Conservation (phyloP, 2,797 vertebrate species). For the Cossypha polioptera region DNA sequence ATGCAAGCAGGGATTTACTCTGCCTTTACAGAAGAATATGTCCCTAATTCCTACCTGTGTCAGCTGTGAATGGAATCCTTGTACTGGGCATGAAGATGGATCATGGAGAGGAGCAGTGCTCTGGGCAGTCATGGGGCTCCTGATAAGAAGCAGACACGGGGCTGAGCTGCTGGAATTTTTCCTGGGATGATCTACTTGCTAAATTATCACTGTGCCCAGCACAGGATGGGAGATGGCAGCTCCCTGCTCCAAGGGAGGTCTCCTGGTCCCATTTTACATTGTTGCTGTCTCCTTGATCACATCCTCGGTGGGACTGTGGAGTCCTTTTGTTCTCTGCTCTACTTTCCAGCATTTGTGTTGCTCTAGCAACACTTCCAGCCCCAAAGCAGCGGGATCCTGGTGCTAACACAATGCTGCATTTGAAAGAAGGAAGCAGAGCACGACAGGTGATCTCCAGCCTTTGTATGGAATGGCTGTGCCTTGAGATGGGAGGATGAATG, state of each 20-base stretch:
- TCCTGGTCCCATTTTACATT: neutral
- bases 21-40: neutral
- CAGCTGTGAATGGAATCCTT: fast-evolving
- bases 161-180: neutral
- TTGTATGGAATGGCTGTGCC: neutral
- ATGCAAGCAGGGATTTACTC: neutral
- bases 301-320: neutral
- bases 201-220: neutral
- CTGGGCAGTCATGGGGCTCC: neutral
- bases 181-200: neutral
- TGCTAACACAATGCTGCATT: neutral
- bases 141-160: neutral
- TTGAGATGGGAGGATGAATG: neutral
- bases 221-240: neutral
- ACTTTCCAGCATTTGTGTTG: neutral
- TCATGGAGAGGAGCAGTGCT: neutral
- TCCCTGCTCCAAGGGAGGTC: neutral
- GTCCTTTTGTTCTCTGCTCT: neutral
- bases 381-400: neutral
- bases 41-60: neutral
- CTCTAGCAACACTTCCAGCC: neutral
- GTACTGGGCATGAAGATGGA: neutral
- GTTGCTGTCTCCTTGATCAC: neutral
- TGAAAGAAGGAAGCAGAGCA: neutral
- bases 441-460: neutral